Base-by-base conservation (phyloP, 2,113 vertebrate genomes). In the Hiodon tergisus region DNA sequence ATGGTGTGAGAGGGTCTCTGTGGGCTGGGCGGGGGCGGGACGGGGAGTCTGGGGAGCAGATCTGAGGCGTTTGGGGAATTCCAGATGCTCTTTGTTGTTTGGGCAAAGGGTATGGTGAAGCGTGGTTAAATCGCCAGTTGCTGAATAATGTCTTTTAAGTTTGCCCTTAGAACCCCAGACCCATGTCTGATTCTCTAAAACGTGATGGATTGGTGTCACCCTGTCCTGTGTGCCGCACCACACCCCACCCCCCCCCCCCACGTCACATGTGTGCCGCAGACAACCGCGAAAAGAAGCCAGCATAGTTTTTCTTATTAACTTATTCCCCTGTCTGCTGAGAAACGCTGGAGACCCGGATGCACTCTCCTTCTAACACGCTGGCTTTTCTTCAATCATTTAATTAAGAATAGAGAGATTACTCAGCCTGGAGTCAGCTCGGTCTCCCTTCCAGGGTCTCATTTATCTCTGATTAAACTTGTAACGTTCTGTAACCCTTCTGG, bases 321-420 rank as follows among this genome's bases (percentile, higher is more conserved):
- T 79, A 69, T 60, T 72, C 76, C 70, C 74, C 76, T 72, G 46
- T 55, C 72, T 73, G 72, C 74, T 78, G 80, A 80, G 53, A 79
- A 79, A 80, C 78, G 78, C 81, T 79, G 65, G 78, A 77, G 78
- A 82, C 78, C 83, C 55, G 79, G 81, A 71, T 81, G 61, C 80
- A 66, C 68, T 77, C 81, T 76, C 73, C 71, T 75, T 78, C 77
- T 81, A 81, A 80, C 77, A 81, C 80, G 77, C 80, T 82, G 83
- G 79, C 81, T 80, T 84, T 84, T 81, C 81, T 83, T 85, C 83
- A 83, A 80, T 83, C 81, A 81, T 85, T 85, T 85, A 85, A 83
- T 85, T 83, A 85, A 85, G 83, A 80, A 79, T 65, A 71, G 80
- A 63, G 81, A 80, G 81, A 83, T 84, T 84, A 81, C 82, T 84